These are phyloP conservation scores for Hedychridium roseum DNA, from an alignment of 2,888 invertebrate genomes.

Conservation along the genomic window DNA sequence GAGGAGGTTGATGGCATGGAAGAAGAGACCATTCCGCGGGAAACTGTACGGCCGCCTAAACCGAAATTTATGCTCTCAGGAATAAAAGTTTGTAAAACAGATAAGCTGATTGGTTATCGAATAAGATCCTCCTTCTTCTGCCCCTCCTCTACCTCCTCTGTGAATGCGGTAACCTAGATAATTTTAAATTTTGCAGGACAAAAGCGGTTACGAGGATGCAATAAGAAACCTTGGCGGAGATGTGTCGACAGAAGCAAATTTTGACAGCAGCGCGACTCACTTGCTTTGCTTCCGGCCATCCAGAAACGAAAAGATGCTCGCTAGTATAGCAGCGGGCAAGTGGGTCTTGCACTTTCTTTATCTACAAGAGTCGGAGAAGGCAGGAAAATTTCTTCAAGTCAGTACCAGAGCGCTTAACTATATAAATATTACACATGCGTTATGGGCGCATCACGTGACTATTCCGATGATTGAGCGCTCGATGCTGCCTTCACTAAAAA, in stretches of 20 bases:
- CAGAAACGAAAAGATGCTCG: slow-evolving; percentile 88
- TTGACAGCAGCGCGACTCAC: slow-evolving; percentile 76
- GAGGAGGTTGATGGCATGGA: slow-evolving; percentile 16
- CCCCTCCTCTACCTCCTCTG: no score
- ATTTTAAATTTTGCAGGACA: slow-evolving; percentile 60
- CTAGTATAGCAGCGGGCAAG: slow-evolving; percentile 85
- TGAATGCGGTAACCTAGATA: no score
- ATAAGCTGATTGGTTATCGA: neutral
- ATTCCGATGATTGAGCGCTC: no score
- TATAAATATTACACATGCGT: no score
- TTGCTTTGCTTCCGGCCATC: slow-evolving; percentile 77
- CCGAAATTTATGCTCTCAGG: slow-evolving; percentile 58
- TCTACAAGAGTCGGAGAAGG: slow-evolving; percentile 72
- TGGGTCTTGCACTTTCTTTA: slow-evolving; percentile 89
- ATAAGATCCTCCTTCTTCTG: no score
- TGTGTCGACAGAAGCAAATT: slow-evolving; percentile 68
- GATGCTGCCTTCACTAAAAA: no score
- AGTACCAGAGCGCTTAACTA: no score
- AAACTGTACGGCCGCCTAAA: slow-evolving; percentile 23
- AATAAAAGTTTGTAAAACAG: slow-evolving; percentile 38
- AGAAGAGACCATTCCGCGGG: slow-evolving; percentile 7
- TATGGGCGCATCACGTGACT: no score
- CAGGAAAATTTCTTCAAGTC: slow-evolving; percentile 73
- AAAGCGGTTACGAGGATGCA: slow-evolving; percentile 66
- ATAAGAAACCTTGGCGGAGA: slow-evolving; percentile 72